A percentile compares a stretch with the other conserved stretches of the same genome.
phyloP scores from a whole-genome alignment of 2,113 vertebrate genomes.

The Corythaeola cristata region DNA sequence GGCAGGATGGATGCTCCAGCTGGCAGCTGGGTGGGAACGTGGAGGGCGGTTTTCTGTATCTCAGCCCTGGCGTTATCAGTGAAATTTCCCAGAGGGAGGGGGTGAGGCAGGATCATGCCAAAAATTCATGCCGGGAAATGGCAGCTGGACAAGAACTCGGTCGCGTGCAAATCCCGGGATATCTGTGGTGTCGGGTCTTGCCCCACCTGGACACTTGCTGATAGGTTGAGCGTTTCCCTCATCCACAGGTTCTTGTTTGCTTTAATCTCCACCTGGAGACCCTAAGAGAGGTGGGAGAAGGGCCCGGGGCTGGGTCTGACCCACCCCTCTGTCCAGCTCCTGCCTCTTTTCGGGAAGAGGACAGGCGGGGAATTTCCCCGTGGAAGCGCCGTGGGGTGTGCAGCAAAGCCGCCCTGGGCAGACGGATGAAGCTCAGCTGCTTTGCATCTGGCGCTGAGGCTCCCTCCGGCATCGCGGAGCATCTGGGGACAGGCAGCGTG shows the following conservation, averaged over 20 bases:
- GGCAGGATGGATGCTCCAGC: not conserved
- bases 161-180: accelerated
- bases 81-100: not conserved
- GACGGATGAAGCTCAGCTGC: not conserved
- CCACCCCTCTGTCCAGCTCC: not conserved
- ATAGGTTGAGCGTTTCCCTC: not conserved
- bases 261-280: not conserved
- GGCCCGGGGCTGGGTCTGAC: not conserved
- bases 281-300: not conserved
- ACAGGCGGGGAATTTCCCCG: not conserved
- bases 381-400: not conserved
- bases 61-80: not conserved
- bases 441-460: not conserved
- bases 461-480: not conserved
- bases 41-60: not conserved
- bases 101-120: not conserved
- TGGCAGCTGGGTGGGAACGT: not conserved
- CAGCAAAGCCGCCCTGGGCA: not conserved
- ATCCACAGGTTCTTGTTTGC: not conserved
- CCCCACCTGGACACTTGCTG: not conserved
- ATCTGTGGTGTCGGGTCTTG: accelerated
- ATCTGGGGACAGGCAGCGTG: not conserved
- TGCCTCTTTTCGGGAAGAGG: not conserved
- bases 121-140: not conserved
- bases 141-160: accelerated